Conservation (phyloP, 2,888 invertebrate genomes). For the Zygothrica quintamaculata region DNA sequence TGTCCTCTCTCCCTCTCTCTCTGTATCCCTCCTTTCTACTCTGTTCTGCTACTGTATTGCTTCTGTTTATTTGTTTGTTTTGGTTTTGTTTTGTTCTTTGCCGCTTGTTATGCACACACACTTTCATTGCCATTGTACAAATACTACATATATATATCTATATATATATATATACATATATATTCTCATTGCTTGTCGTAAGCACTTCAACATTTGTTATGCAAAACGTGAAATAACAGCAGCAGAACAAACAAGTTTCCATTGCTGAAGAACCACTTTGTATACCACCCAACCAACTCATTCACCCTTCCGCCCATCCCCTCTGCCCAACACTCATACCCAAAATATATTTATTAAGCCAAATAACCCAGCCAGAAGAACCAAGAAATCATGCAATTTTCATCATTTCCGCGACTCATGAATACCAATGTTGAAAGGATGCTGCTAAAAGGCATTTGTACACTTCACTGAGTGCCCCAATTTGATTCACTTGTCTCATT, state of each 20-base stretch:
- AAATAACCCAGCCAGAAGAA: constrained; percentile 14
- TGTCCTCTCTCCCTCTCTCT: constrained; percentile 9
- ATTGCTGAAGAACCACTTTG: constrained; percentile 7
- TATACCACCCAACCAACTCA: too few relatives aligned
- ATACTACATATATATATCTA: too few relatives aligned
- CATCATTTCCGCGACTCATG: constrained; percentile 60
- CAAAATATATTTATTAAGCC: constrained; percentile 28
- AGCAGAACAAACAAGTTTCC: constrained; percentile 47
- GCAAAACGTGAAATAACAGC: constrained; percentile 66
- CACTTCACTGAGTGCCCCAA: constrained; percentile 24
- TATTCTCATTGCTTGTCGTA: constrained; percentile 33
- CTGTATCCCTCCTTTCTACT: constrained; percentile 23
- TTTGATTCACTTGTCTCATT: constrained; percentile 28
- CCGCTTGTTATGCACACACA: constrained; percentile 12
- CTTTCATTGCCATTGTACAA: constrained; percentile 42
- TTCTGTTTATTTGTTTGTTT: constrained; percentile 26
- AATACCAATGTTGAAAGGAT: constrained; percentile 44
- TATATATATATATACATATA: too few relatives aligned
- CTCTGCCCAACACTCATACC: background rate
- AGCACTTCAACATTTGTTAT: constrained; percentile 70
- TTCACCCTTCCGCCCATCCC: background rate
- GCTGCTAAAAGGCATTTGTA: constrained; percentile 35
- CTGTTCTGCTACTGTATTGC: constrained; percentile 19
- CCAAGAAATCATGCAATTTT: constrained; percentile 50
- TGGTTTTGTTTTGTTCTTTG: constrained; percentile 9